phyloP scores from a whole-genome alignment of 2,113 vertebrate species.

The Ovis canadensis region DNA sequence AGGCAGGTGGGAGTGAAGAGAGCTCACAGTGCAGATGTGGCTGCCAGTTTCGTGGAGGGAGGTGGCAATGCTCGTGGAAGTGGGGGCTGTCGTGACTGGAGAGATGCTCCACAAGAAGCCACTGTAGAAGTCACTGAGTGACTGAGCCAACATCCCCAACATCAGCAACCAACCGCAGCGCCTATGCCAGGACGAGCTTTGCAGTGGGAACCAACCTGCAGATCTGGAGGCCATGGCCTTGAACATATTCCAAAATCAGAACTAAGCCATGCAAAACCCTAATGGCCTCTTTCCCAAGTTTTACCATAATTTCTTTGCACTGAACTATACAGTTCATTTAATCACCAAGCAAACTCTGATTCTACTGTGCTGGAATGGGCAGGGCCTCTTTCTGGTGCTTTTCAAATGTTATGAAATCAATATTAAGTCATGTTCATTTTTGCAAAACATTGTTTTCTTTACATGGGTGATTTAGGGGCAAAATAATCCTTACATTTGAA shows the following conservation, averaged over 20 bases:
- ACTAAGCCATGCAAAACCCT: background rate
- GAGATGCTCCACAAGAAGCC: background rate
- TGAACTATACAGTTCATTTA: background rate
- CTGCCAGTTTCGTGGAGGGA: accelerated
- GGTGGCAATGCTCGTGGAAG: background rate
- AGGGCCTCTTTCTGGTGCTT: background rate
- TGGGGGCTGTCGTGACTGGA: background rate
- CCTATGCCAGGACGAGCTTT: background rate
- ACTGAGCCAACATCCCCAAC: background rate
- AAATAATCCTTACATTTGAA: constrained; percentile 20
- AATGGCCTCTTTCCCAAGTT: background rate
- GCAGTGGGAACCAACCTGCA: background rate
- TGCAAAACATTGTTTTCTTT: constrained; percentile 47
- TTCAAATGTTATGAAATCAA: background rate
- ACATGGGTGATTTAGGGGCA: constrained; percentile 14
- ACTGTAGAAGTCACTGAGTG: background rate
- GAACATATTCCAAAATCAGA: background rate
- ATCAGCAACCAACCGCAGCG: background rate
- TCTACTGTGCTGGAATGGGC: background rate
- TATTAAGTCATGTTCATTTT: constrained; percentile 8
- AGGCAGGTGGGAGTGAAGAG: background rate
- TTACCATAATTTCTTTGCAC: background rate
- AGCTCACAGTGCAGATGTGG: background rate
- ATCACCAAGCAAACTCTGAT: background rate
- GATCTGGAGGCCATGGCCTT: background rate